Evolutionary conservation across 2,888 invertebrate species (phyloP), one percentile per base, ranked within the genome.

Genomic region (Eurois occulta): DNA sequence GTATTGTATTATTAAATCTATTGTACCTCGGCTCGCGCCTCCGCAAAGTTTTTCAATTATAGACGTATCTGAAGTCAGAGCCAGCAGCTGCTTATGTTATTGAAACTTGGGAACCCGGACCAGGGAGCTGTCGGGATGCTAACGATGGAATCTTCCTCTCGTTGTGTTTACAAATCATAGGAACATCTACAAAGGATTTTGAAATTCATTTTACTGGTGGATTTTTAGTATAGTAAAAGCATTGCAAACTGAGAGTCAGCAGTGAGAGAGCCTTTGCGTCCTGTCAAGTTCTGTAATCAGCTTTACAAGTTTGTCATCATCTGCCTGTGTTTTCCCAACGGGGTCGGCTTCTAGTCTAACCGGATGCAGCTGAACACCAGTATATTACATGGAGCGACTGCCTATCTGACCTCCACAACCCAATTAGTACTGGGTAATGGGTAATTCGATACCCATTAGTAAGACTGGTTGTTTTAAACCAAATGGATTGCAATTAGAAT

Each of bases 11-110:
- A 67, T 24, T 13, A 58, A 43, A 65, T 72, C 16, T 46, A 69
- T 70, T 52, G 32, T 35, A 62, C 16, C 52, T 38, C 35, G 7
- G 8, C 7, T 62, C 32, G 35, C 43, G 62, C 32, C 35, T 32
- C 41, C 41, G 16, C 10, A 24, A 80, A 80, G 66, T 80, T 80
- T 75, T 80, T 32, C 81, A 81, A 80, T 80, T 70, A 75, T 16
- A 70, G 35, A 21, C 48, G 75, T 43, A 43, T 69, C 75, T 58
- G 58, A 18, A 55, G 48, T 41, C 48, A 28, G 43, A 68, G 28
- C 38, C 52, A 13, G 35, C 81, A 66, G 48, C 69, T 81, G 64
- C 35, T 46, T 32, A 21, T 18, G 60, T 60, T 66, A 67, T n/a
- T 46, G n/a, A 6, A 52, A 66, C 48, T 78, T 72, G 43, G 8